These are phyloP conservation scores for Drosophila kanekoi DNA, from an alignment of 2,888 invertebrate genomes.

Conservation along the genomic window DNA sequence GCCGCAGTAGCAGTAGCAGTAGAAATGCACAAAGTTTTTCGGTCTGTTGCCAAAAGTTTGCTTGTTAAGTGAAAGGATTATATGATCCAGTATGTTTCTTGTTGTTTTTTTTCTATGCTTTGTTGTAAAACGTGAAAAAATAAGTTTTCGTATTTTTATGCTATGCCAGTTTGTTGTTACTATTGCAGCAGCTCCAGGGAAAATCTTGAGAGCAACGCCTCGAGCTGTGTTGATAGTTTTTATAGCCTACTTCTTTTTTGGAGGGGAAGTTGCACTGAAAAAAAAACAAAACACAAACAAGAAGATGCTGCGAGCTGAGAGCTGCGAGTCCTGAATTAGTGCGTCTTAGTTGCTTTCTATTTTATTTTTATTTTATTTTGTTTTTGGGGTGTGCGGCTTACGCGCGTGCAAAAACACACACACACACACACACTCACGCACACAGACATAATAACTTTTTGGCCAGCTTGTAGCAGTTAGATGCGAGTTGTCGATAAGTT, in stretches of 20 bases:
- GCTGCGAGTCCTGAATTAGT: conserved; percentile 64
- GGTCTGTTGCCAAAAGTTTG: conserved; percentile 76
- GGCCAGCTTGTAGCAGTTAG: conserved; percentile 69
- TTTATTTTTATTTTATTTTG: conserved; percentile 4
- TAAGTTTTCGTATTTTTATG: conserved; percentile 67
- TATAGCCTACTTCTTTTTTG: conserved; percentile 71
- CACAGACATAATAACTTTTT: conserved; percentile 32
- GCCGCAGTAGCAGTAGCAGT: conserved; percentile 21
- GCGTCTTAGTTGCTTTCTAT: conserved; percentile 57
- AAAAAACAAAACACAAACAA: conserved; percentile 35
- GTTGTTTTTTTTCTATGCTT: conserved; percentile 1
- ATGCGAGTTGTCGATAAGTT: conserved; percentile 75
- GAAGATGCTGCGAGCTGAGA: conserved; percentile 30
- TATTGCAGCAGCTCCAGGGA: conserved; percentile 46
- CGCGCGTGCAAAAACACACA: conserved; percentile 1
- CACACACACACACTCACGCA: not conserved
- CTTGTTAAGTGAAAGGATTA: conserved; percentile 80
- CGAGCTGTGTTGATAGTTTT: conserved; percentile 74
- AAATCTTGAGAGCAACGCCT: conserved; percentile 56
- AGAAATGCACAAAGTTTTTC: conserved; percentile 64
- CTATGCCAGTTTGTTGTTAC: conserved; percentile 64
- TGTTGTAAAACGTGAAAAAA: conserved; percentile 56
- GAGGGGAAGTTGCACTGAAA: conserved; percentile 11
- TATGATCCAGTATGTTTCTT: conserved; percentile 66
- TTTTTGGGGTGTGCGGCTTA: not conserved